A percentile compares a stretch with the other conserved stretches of the same genome.
phyloP scores from a whole-genome alignment of 2,888 invertebrate genomes.

The Digitonthophagus gazella region DNA sequence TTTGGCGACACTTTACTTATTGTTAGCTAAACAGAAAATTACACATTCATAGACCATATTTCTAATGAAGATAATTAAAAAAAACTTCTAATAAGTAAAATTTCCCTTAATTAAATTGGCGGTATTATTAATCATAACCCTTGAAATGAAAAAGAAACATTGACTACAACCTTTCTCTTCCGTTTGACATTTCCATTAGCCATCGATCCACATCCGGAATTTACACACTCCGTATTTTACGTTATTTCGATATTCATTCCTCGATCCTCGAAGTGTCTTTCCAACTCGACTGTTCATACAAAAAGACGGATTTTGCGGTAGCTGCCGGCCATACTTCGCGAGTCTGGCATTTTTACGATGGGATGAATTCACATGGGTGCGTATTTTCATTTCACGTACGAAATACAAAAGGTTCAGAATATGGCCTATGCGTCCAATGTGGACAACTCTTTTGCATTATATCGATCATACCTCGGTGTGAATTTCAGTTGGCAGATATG shows the following conservation, averaged over 20 bases:
- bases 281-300: not conserved
- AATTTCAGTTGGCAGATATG: not conserved
- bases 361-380: not conserved
- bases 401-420: not conserved
- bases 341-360: not conserved
- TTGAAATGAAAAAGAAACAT: not conserved
- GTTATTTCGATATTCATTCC: not conserved
- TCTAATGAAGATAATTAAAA: too few relatives aligned
- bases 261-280: not conserved
- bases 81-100: too few relatives aligned
- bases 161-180: not conserved
- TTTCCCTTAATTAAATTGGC: too few relatives aligned
- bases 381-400: not conserved
- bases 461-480: not conserved
- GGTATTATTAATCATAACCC: not conserved
- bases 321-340: not conserved
- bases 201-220: not conserved
- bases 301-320: not conserved
- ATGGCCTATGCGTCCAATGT: not conserved
- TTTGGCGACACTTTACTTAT: too few relatives aligned
- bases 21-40: too few relatives aligned
- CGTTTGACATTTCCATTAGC: not conserved
- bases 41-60: too few relatives aligned
- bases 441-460: not conserved
- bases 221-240: not conserved